These are phyloP conservation scores for Hypotaenidia okinawae DNA, from an alignment of 2,797 vertebrate genomes.

Conservation along the genomic window DNA sequence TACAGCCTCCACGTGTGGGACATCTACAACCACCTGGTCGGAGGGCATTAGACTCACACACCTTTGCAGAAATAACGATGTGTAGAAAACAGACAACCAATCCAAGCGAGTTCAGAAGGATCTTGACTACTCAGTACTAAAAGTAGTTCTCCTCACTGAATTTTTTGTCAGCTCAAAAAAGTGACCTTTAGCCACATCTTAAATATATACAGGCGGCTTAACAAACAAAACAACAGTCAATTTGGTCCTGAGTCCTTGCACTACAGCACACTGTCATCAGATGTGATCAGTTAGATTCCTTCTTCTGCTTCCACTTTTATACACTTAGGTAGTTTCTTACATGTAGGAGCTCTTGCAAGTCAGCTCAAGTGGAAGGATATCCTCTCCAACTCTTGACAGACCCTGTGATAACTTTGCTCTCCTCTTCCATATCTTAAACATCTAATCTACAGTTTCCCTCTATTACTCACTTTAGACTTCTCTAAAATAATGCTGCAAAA, in stretches of 20 bases:
- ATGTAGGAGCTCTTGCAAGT: background rate
- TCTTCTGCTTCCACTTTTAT: background rate
- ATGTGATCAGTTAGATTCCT: background rate
- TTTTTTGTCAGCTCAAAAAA: background rate
- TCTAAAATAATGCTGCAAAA: background rate
- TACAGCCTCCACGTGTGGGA: accelerated
- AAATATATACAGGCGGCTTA: background rate
- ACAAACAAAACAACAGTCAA: background rate
- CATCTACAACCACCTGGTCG: background rate
- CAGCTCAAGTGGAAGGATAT: background rate
- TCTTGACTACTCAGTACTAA: background rate
- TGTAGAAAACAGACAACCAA: background rate
- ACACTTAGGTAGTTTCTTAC: background rate
- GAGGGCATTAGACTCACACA: background rate
- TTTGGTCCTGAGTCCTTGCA: background rate
- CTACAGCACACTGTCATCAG: background rate
- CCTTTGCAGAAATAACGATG: background rate
- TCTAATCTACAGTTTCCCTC: background rate
- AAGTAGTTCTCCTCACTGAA: background rate
- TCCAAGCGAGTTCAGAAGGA: background rate
- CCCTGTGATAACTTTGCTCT: background rate
- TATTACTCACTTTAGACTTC: background rate
- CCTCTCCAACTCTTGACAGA: background rate
- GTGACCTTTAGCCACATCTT: background rate
- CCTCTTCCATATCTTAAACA: background rate